Conservation (phyloP, 2,888 invertebrate genomes). For the Volucella inflata region DNA sequence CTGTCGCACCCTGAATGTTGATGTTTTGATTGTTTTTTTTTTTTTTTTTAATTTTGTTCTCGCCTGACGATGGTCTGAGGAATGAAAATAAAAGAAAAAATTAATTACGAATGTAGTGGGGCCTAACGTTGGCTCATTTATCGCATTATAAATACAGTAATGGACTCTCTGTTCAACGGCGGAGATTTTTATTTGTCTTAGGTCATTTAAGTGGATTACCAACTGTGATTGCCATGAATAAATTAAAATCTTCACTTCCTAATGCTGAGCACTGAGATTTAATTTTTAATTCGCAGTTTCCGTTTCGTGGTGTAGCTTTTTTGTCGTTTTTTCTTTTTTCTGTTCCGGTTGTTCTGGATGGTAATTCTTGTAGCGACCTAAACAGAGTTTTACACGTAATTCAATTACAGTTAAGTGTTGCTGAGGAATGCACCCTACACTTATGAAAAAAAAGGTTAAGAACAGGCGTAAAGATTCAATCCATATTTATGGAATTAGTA, state of each 20-base stretch:
- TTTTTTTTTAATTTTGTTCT: slow-evolving; percentile 20
- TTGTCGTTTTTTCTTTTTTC: background rate
- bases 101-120: slow-evolving; percentile 46
- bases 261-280: slow-evolving; percentile 38
- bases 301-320: slow-evolving; percentile 20
- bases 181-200: slow-evolving; percentile 44
- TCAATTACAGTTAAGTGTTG: slow-evolving; percentile 36
- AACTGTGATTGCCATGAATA: slow-evolving; percentile 30
- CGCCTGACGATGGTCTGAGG: no score
- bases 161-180: slow-evolving; percentile 38
- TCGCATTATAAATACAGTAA: slow-evolving; percentile 57
- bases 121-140: slow-evolving; percentile 49
- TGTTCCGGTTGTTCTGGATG: background rate
- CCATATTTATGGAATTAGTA: no score
- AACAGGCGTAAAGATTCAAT: no score
- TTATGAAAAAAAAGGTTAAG: background rate
- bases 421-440: background rate
- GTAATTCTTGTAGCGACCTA: no score
- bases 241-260: slow-evolving; percentile 27
- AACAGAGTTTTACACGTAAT: slow-evolving; percentile 51
- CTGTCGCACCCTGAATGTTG: slow-evolving; percentile 42
- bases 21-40: slow-evolving; percentile 45
- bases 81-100: slow-evolving; percentile 29
- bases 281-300: slow-evolving; percentile 41
- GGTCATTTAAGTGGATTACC: slow-evolving; percentile 38